phyloP scores from a whole-genome alignment of 2,888 invertebrate genomes.

The Euplexia lucipara region DNA sequence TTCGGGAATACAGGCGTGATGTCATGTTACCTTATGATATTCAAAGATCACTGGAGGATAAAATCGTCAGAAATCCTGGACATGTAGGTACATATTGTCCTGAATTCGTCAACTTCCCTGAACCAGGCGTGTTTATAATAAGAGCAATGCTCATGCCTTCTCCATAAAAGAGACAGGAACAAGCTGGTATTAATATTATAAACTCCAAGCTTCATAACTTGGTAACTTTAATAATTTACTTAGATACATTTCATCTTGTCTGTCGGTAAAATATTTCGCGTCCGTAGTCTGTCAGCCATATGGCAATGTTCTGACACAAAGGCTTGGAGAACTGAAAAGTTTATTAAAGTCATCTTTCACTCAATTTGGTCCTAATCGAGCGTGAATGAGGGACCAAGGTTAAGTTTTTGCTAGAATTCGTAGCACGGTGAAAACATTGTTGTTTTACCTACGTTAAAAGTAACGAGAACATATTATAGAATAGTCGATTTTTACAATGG shows the following conservation, averaged over 20 bases:
- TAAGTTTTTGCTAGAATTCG: constrained; percentile 52
- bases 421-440: constrained; percentile 23
- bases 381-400: constrained; percentile 71
- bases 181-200: not conserved
- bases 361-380: constrained; percentile 77
- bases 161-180: not conserved
- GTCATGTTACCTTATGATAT: too few species aligned
- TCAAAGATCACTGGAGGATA: too few species aligned
- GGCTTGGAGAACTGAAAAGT: constrained; percentile 55
- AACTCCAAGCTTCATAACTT: not conserved
- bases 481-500: not conserved
- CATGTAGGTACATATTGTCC: too few species aligned
- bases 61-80: too few species aligned
- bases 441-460: constrained; percentile 6
- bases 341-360: constrained; percentile 71
- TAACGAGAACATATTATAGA: not conserved
- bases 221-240: not conserved
- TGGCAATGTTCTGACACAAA: constrained; percentile 48
- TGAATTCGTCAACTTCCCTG: too few species aligned
- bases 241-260: constrained; percentile 3
- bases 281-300: constrained; percentile 38
- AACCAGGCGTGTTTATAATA: too few species aligned
- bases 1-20: too few species aligned
- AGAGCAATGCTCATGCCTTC: too few species aligned
- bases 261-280: constrained; percentile 23